Base-by-base conservation (phyloP, 2,888 invertebrate species). In the Monochamus alternatus region DNA sequence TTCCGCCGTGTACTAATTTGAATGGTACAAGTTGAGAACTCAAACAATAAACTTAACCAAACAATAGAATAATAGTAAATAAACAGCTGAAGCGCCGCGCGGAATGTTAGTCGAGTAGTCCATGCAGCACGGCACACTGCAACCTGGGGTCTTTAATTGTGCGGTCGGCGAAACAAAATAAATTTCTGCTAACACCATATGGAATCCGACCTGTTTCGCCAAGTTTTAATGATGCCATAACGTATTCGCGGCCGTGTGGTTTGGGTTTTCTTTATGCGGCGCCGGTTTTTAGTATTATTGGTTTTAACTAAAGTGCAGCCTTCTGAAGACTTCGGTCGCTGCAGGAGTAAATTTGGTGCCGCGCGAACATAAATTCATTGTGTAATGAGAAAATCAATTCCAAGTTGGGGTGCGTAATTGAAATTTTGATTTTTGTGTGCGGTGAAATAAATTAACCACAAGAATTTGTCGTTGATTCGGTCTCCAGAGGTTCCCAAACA, bases 1-100 rank as follows among this genome's bases (percentile, higher is more conserved):
- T 22, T 64, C 30, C n/a, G 55, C 47, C 31, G 12, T 47, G 64
- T 30, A 64, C 68, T 68, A 59, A 68, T 68, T 68, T 68, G 58
- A 59, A 68, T 68, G 58, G 68, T 68, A 43, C 55, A 68, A 59
- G 68, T 43, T 44, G 43, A 10, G 14, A 55, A 43, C 68, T 59
- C 32, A 68, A 68, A 68, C 68, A 68, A 68, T 59, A 68, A 67
- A 58, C 67, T 38, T n/a, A 44, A 58, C 68, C 32, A 38, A 67
- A 67, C 67, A 68, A 68, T 68, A 43, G 58, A 30, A 43, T 44
- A 47, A 55, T 55, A 44, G 55, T 55, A 68, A 68, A 68, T 68
- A 68, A 59, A 59, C 55, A 44, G 59, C n/a, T 38, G 43, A 58
- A 10, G 68, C 30, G 58, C 55, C 47, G 47, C 47, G 22, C 32